Evolutionary conservation across 1,140 invertebrate species (phyloP).

Genomic region (Mercenaria mercenaria): DNA sequence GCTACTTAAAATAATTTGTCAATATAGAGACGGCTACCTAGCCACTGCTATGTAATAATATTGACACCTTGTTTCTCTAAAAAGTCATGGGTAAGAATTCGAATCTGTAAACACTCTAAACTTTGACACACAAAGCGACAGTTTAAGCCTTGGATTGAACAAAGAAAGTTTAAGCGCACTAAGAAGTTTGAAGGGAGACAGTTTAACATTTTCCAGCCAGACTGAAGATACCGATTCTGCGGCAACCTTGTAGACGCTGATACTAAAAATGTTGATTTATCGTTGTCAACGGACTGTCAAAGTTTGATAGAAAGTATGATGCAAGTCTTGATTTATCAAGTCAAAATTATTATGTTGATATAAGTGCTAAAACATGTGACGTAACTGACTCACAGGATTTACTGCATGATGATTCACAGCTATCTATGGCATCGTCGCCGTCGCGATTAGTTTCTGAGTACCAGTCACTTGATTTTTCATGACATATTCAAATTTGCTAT

Average conservation of each 20-base stretch:
- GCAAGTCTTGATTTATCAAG: not conserved
- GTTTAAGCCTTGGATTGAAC: not conserved
- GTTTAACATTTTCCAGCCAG: not conserved
- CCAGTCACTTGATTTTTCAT: not conserved
- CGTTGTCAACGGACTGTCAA: not conserved
- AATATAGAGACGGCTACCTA: too few species aligned
- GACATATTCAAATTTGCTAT: too few species aligned
- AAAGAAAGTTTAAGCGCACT: not conserved
- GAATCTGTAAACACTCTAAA: not conserved
- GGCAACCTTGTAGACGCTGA: too few species aligned
- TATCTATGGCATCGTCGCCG: not conserved
- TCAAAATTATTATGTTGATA: not conserved
- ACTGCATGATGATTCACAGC: not conserved
- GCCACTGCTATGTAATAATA: too few species aligned
- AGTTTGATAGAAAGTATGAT: not conserved
- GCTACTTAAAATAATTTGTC: too few species aligned
- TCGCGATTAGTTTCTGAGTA: not conserved
- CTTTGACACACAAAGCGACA: not conserved
- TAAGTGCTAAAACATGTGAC: not conserved
- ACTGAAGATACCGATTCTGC: not conserved
- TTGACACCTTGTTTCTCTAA: too few species aligned
- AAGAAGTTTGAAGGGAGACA: not conserved
- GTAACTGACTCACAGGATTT: not conserved
- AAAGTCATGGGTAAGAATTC: not conserved
- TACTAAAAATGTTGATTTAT: not conserved